Conservation (phyloP, 2,797 vertebrate species). For the Gymnodraco acuticeps region DNA sequence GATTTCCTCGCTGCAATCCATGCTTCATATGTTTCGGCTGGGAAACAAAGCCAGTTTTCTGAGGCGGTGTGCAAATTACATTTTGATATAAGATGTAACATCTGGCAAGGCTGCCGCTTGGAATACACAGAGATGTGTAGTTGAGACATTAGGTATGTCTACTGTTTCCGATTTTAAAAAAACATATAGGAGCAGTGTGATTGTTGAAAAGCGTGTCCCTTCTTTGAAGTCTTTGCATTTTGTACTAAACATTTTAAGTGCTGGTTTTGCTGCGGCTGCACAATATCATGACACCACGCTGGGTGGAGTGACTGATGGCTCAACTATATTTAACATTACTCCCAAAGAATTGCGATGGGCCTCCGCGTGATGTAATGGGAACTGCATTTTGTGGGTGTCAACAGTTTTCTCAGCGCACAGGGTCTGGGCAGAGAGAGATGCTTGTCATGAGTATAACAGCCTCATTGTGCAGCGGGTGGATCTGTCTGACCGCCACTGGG, state of each 20-base stretch:
- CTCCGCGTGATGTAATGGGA: conserved; percentile 86
- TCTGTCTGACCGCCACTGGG: conserved; percentile 79
- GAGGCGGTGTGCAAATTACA: conserved; percentile 69
- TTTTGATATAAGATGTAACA: conserved; percentile 74
- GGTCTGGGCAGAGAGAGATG: conserved; percentile 79
- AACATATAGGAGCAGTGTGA: conserved; percentile 6
- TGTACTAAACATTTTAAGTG: conserved; percentile 40
- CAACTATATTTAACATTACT: conserved; percentile 81
- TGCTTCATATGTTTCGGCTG: conserved; percentile 67
- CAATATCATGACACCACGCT: conserved; percentile 75
- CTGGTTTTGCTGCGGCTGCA: conserved; percentile 59
- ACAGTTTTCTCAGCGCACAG: conserved; percentile 81
- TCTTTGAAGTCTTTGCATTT: conserved; percentile 44
- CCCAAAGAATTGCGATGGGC: conserved; percentile 75
- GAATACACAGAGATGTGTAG: conserved; percentile 44
- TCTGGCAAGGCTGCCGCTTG: conserved; percentile 62
- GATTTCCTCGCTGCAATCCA: conserved; percentile 54
- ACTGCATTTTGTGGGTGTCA: conserved; percentile 86
- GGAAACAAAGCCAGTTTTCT: conserved; percentile 60
- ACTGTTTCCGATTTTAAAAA: conserved; percentile 1
- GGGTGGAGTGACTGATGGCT: conserved; percentile 81
- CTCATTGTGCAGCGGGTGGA: conserved; percentile 84
- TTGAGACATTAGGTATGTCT: conserved; percentile 17
- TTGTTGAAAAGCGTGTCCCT: conserved; percentile 31
- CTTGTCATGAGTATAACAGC: conserved; percentile 83